These are phyloP conservation scores for Spinus pinus DNA, from an alignment of 2,797 vertebrate species.

Conservation along the genomic window DNA sequence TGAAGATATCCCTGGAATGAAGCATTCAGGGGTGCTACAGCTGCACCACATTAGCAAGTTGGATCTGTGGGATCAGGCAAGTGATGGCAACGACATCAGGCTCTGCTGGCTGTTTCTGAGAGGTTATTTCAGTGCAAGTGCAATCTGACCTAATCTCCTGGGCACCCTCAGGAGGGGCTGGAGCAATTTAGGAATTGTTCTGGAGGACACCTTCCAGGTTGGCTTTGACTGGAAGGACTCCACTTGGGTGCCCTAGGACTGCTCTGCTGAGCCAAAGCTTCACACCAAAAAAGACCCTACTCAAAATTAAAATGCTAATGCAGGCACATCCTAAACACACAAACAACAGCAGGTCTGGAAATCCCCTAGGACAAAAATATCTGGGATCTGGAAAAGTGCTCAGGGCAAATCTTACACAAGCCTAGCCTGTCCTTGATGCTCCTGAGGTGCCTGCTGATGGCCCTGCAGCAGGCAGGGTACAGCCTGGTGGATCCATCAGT, in stretches of 20 bases:
- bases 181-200: not conserved
- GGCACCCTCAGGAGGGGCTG: not conserved
- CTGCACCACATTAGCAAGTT: not conserved
- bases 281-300: not conserved
- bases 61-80: not conserved
- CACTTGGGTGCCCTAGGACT: not conserved
- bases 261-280: not conserved
- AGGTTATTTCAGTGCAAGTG: not conserved
- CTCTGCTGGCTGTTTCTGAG: not conserved
- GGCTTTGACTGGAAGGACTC: not conserved
- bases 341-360: not conserved
- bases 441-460: accelerated
- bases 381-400: not conserved
- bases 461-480: accelerated
- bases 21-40: not conserved
- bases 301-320: not conserved
- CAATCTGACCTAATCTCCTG: not conserved
- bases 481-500: accelerated
- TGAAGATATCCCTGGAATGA: not conserved
- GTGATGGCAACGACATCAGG: not conserved
- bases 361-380: not conserved
- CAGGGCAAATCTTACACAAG: not conserved
- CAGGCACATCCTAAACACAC: not conserved
- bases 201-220: not conserved
- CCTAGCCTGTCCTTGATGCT: not conserved